Base-by-base conservation (phyloP, 2,113 vertebrate species). In the Elaphurus davidianus region DNA sequence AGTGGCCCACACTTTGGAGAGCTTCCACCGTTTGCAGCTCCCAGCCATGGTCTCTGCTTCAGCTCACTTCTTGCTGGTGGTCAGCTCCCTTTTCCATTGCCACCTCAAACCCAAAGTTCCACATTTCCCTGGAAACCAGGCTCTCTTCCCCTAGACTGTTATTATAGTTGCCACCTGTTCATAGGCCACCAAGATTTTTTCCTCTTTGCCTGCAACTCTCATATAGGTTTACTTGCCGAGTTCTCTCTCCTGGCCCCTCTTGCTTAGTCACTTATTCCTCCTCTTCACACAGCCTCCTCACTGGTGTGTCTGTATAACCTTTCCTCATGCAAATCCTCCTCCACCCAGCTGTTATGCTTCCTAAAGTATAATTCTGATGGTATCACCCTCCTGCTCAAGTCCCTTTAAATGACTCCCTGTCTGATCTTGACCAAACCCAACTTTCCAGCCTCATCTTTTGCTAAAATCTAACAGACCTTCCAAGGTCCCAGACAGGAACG, bases 271-370 rank as follows among this genome's bases (percentile, higher is more conserved):
- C 9, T 96, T 91, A 93, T 79, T 94, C 95, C 83, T 54, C 88
- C 93, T 93, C 86, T 60, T 83, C 87, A 30, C 89, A 84, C 90
- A 90, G 40, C 88, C 88, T 94, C 33, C 96, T 97, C 76, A 33
- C 54, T 98, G 93, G 54, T 89, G 21, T 40, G 94, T 92, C 93
- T 90, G 64, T 62, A 19, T 86, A 82, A 95, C 43, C 87, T 50
- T 82, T 97, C 90, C 74, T 94, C 95, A 84, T 93, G 64, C 84
- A 94, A 81, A 64, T 67, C 81, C 89, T 91, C 89, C 92, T 71
- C 92, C 84, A 67, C 87, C 79, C 95, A 96, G 95, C 96, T 96
- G 94, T 88, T 79, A 15, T 57, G 96, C 93, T 95, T 97, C 93
- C 93, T 92, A 36, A 98, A 98, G 92, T 92, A 45, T 45, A 89